Base-by-base conservation (phyloP, 2,797 vertebrate species). In the Alca torda region DNA sequence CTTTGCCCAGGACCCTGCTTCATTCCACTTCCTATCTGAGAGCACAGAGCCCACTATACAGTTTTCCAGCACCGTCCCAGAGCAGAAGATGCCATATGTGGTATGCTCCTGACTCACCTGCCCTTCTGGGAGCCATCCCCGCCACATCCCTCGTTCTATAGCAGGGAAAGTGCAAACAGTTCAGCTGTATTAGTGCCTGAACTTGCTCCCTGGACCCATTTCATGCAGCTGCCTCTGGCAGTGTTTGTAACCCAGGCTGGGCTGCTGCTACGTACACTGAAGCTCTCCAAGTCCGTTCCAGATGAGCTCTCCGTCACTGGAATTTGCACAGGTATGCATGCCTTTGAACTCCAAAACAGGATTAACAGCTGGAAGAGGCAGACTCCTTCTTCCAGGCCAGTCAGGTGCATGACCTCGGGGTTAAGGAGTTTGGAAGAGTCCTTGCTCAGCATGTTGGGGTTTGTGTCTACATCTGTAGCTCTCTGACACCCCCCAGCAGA, bases 351-450 rank as follows among this genome's bases (percentile, higher is more conserved):
- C 46, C 43, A 53, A 30, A 46, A 16, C n/a, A 84, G 61, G 72
- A 76, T 19, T 33, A 70, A 19, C 64, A 85, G 60, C 64, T 67
- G 82, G 24, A 78, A 67, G 35, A 80, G 18, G 57, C 48, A 50
- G 18, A 59, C 2, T 82, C 15, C 61, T 59, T 59, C 53, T 78
- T 45, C 50, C 70, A 72, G 45, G 25, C 31, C 64, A 70, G 46
- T 2, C 4, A 24, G 57, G 41, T 20, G 61, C 2, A 0, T 3
- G 13, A 63, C 21, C 31, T 16, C 33, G 9, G 57, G 10, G 25
- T 72, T 26, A 81, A 57, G 26, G 4, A 57, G 18, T 17, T 41
- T 48, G 20, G 73, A 72, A 33, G 53, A 75, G 37, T 50, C 61
- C 65, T 86, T 57, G 56, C 39, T 88, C 5, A 33, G 46, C 48